Conservation (phyloP, 2,797 vertebrate genomes). For the Poecile montanus region DNA sequence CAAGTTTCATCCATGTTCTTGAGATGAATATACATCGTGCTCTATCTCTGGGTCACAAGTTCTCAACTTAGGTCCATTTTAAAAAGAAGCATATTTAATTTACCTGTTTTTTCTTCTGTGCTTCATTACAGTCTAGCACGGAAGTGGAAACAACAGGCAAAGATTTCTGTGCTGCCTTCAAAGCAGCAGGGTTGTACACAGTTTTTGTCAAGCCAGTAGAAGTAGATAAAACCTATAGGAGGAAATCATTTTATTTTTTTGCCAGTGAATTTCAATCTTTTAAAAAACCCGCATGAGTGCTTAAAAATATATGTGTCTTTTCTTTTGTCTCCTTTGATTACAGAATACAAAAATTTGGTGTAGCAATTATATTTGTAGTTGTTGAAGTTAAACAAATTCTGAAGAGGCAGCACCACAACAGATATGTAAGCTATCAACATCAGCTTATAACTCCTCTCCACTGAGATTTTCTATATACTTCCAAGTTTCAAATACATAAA, state of each 20-base stretch:
- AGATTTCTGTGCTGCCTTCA: conserved; percentile 91
- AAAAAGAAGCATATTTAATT: conserved; percentile 64
- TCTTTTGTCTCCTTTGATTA: conserved; percentile 38
- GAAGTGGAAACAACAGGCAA: conserved; percentile 75
- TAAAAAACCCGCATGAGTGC: background rate
- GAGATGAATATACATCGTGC: background rate
- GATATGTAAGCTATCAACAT: background rate
- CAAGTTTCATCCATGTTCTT: background rate
- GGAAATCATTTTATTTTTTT: conserved; percentile 75
- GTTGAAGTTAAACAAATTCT: background rate
- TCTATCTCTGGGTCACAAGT: background rate
- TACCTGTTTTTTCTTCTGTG: conserved; percentile 95
- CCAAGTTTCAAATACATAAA: background rate
- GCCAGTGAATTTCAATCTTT: conserved; percentile 41
- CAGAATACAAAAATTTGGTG: conserved; percentile 1
- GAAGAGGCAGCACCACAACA: conserved; percentile 1
- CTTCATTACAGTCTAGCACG: conserved; percentile 84
- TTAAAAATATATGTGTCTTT: background rate
- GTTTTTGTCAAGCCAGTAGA: conserved; percentile 97
- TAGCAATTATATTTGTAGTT: background rate
- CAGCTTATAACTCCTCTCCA: background rate
- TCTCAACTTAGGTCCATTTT: conserved; percentile 39
- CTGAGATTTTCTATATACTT: background rate
- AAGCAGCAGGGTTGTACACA: conserved; percentile 94
- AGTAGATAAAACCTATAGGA: conserved; percentile 92